Evolutionary conservation across 2,888 invertebrate species (phyloP), one percentile per base, ranked within the genome.

Genomic region (Eudemis profundana): DNA sequence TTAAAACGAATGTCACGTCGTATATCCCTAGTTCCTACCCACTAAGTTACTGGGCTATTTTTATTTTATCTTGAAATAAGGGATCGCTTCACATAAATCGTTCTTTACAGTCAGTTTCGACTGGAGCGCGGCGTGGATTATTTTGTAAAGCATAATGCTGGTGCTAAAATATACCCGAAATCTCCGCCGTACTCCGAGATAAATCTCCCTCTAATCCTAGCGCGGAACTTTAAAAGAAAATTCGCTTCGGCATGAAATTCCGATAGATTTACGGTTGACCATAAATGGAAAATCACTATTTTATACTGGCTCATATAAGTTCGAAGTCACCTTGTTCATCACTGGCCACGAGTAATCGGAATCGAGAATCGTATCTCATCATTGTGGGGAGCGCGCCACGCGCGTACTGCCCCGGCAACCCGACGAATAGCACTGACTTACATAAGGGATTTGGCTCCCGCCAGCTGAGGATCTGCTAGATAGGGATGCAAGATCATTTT

Each of bases 361-460:
- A 53, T 67, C 70, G 72, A 64, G 72, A 68, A 70, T 72, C 74
- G 70, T 69, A 69, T 72, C 76, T 81, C 85, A 86, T 78, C 86
- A 84, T 86, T 78, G 64, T 59, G 68, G 61, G 68, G 59, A 67
- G 68, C 70, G 61, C 64, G 69, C 72, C 73, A 75, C 77, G 75
- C 79, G 75, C 89, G 86, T 77, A 85, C 78, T 72, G 54, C 65
- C 78, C 38, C 33, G 56, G 63, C 74, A 77, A 72, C 71, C 68
- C 73, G 70, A 75, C 72, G 72, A 72, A 75, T 75, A 86, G 86
- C 84, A 91, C 92, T 92, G 89, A 82, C 90, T 91, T 91, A 92
- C 89, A 89, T 92, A 91, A 91, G 92, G 91, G 87, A 89, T 81
- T 83, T 77, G 78, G 80, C 84, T 84, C 81, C 82, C 84, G 83